phyloP scores from a whole-genome alignment of 2,113 vertebrate species.

The Gorsachius goisagi region DNA sequence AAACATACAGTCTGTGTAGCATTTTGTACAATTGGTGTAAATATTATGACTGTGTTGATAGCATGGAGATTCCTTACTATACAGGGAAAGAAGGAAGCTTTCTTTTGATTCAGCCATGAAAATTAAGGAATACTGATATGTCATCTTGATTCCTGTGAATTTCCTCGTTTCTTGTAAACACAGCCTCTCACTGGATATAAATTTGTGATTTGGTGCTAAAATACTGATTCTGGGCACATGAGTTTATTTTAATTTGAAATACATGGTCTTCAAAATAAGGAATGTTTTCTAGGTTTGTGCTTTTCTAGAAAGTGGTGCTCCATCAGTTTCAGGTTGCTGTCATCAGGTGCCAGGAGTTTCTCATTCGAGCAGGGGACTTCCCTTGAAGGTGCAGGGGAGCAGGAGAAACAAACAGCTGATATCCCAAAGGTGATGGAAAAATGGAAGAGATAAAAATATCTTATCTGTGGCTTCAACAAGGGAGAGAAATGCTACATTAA shows the following conservation, averaged over 20 bases:
- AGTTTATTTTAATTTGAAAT: background rate
- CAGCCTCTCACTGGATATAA: conserved; percentile 21
- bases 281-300: background rate
- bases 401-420: background rate
- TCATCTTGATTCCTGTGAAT: conserved; percentile 8
- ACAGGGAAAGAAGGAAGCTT: background rate
- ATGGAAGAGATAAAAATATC: background rate
- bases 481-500: background rate
- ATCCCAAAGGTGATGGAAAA: background rate
- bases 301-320: background rate
- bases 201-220: background rate
- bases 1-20: background rate
- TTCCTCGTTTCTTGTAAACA: conserved; percentile 33
- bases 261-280: background rate
- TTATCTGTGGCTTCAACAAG: background rate
- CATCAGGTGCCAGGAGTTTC: background rate
- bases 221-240: background rate
- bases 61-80: background rate
- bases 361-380: background rate
- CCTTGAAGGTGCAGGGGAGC: background rate
- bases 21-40: background rate
- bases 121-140: conserved; percentile 3
- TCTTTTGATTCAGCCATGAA: conserved; percentile 41
- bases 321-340: background rate
- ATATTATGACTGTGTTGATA: background rate